phyloP scores from a whole-genome alignment of 2,888 invertebrate species.

The Cataglyphis altisquamis region DNA sequence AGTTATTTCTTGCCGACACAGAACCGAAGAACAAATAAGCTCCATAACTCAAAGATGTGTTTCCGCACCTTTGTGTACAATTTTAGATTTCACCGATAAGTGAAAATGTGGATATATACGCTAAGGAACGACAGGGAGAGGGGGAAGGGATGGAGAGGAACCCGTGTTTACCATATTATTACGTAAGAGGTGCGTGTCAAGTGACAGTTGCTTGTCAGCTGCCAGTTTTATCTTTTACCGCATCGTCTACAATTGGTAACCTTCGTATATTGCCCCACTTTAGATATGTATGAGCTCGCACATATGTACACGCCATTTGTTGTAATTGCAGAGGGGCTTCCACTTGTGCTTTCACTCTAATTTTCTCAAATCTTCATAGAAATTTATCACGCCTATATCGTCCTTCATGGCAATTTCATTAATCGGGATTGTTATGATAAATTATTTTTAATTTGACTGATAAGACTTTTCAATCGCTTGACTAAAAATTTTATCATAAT shows the following conservation, averaged over 20 bases:
- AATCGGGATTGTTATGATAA: neutral
- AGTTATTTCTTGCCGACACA: constrained; percentile 6
- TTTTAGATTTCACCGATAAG: constrained; percentile 34
- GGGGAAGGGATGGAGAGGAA: neutral
- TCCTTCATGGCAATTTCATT: neutral
- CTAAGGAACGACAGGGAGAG: neutral
- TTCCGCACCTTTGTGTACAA: constrained; percentile 34
- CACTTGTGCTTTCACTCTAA: neutral
- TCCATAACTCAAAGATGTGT: constrained; percentile 3
- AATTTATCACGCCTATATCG: neutral
- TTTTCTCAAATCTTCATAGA: constrained; percentile 14
- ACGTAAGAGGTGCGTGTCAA: constrained; percentile 39
- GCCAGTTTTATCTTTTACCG: constrained; percentile 45
- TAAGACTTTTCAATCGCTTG: constrained; percentile 6
- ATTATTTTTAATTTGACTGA: neutral
- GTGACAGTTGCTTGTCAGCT: constrained; percentile 30
- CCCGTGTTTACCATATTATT: constrained; percentile 34
- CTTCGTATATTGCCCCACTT: constrained; percentile 45
- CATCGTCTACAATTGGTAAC: constrained; percentile 28
- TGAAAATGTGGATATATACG: constrained; percentile 8
- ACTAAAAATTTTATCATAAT: neutral
- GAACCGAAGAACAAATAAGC: neutral
- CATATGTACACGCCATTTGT: neutral
- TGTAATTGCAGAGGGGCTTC: constrained; percentile 10
- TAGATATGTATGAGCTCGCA: neutral